phyloP scores from a whole-genome alignment of 2,888 invertebrate species.

The Itoplectis maculator region DNA sequence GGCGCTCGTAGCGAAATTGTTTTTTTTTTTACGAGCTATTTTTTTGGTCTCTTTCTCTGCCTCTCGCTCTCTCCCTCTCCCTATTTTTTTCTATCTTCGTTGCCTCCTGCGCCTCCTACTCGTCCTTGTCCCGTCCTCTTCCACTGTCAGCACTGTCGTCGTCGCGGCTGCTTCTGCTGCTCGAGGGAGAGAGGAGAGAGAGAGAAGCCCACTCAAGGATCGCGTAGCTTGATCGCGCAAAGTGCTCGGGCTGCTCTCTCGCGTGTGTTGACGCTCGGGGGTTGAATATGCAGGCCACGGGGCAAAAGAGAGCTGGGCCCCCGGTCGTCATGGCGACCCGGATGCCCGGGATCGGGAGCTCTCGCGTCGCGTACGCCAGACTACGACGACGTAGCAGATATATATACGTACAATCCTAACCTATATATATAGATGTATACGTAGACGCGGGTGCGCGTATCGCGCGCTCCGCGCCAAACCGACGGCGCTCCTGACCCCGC shows the following conservation, averaged over 20 bases:
- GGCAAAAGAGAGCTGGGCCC: conserved; percentile 53
- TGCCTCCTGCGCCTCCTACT: not conserved
- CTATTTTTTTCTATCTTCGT: too few relatives aligned
- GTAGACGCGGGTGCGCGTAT: too few relatives aligned
- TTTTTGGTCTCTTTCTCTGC: not conserved
- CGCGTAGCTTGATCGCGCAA: conserved; percentile 50
- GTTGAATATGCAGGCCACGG: conserved; percentile 50
- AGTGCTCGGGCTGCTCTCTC: too few relatives aligned
- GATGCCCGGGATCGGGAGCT: conserved; percentile 81
- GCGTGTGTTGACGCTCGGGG: conserved; percentile 53
- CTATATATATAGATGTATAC: too few relatives aligned
- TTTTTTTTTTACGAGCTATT: not conserved
- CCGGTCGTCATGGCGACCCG: conserved; percentile 82
- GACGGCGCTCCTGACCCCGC: too few relatives aligned
- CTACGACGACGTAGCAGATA: conserved; percentile 53
- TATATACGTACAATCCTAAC: conserved; percentile 32
- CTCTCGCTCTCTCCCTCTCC: conserved; percentile 38
- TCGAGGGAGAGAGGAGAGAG: too few relatives aligned
- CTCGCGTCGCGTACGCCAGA: conserved; percentile 47
- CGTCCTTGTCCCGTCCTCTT: conserved; percentile 23
- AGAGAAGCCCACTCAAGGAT: conserved; percentile 41
- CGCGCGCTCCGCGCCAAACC: too few relatives aligned
- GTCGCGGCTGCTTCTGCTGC: too few relatives aligned
- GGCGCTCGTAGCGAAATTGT: conserved; percentile 2
- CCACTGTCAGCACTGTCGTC: too few relatives aligned